phyloP scores from a whole-genome alignment of 1,140 invertebrate species.

The Diabrotica undecimpunctata region DNA sequence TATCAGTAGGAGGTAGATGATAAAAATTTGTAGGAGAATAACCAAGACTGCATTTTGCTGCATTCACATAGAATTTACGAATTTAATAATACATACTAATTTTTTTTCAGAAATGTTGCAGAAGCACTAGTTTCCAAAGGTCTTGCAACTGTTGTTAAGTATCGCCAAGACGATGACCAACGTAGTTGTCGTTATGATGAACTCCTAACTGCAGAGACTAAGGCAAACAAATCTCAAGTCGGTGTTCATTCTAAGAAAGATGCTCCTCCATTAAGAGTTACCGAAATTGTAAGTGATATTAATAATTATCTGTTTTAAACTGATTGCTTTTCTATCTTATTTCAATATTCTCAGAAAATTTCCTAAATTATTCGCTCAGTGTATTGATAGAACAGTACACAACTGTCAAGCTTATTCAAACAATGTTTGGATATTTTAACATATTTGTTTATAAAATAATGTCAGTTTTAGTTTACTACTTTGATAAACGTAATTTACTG shows the following conservation, averaged over 20 bases:
- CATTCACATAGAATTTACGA: too few species aligned
- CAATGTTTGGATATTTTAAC: too few species aligned
- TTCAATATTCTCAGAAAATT: neutral
- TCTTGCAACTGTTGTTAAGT: conserved; percentile 85
- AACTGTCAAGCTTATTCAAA: too few species aligned
- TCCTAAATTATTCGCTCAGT: too few species aligned
- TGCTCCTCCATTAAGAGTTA: conserved; percentile 75
- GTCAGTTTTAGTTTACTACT: too few species aligned
- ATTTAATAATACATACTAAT: too few species aligned
- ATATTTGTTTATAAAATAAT: too few species aligned
- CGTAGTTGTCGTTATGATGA: conserved; percentile 92
- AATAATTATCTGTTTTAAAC: neutral
- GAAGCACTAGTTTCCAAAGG: conserved; percentile 92
- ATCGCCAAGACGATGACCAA: conserved; percentile 94
- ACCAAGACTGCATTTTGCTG: too few species aligned
- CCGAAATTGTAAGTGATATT: conserved; percentile 71
- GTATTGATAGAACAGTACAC: too few species aligned
- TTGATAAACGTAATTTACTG: too few species aligned
- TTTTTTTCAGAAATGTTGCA: conserved; percentile 76
- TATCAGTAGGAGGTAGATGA: too few species aligned
- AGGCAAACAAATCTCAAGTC: conserved; percentile 81
- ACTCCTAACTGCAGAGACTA: conserved; percentile 87
- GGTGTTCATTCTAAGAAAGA: conserved; percentile 87
- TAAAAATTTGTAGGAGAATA: too few species aligned
- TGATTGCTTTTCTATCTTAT: neutral